A percentile compares a stretch with the other conserved stretches of the same genome.
These are phyloP conservation scores for Dendrocincla tyrannina DNA, from an alignment of 2,797 vertebrate species.

Conservation along the genomic window DNA sequence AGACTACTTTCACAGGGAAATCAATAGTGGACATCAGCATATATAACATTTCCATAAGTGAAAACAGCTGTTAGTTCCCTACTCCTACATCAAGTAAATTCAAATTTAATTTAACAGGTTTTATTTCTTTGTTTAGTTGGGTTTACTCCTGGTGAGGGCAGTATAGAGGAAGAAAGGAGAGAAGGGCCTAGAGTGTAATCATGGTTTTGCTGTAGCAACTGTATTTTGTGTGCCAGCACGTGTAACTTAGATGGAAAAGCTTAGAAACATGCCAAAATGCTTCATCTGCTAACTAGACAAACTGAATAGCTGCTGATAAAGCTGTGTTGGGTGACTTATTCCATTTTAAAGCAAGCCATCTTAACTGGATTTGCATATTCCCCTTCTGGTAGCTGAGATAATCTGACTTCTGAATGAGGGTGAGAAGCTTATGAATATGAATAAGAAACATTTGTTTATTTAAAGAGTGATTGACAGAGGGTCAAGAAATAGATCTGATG, in stretches of 20 bases:
- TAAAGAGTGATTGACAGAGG: not conserved
- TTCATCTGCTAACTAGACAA: not conserved
- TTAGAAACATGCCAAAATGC: not conserved
- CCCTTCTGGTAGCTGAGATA: not conserved
- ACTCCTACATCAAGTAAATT: not conserved
- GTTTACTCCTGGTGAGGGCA: not conserved
- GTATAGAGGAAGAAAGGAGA: not conserved
- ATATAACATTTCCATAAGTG: not conserved
- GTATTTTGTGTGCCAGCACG: not conserved
- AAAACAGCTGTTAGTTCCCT: not conserved
- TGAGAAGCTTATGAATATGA: not conserved
- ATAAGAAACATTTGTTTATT: conserved; percentile 5
- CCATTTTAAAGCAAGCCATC: not conserved
- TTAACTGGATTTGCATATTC: not conserved
- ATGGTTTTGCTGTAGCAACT: not conserved
- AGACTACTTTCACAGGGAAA: not conserved
- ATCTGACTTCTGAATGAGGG: not conserved
- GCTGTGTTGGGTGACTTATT: not conserved
- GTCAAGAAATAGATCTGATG: not conserved
- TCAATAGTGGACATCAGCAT: not conserved
- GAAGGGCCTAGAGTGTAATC: not conserved
- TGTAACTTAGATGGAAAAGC: not conserved
- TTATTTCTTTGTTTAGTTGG: not conserved
- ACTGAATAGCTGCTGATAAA: not conserved
- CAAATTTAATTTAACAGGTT: not conserved